Evolutionary conservation across 1,140 invertebrate species (phyloP).

Genomic region (Megalonaias nervosa): DNA sequence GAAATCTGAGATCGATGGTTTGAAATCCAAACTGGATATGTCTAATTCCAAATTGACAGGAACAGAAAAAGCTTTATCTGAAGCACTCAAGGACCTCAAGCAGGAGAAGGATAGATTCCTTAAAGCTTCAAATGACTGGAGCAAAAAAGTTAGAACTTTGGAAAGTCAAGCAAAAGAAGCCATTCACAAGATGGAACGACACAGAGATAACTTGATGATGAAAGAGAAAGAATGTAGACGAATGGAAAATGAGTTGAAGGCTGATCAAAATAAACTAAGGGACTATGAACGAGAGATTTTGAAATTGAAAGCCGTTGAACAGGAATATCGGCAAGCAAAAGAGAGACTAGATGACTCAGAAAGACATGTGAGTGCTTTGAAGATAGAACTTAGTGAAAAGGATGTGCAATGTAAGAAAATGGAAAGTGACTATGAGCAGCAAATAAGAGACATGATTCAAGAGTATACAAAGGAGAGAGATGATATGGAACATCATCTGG

Average conservation of each 20-base stretch:
- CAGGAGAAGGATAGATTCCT: slow-evolving; percentile 63
- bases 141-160: slow-evolving; percentile 55
- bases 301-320: slow-evolving; percentile 60
- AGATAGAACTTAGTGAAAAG: slow-evolving; percentile 55
- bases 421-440: slow-evolving; percentile 52
- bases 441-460: slow-evolving; percentile 57
- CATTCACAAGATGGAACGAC: slow-evolving; percentile 54
- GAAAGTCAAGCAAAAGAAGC: slow-evolving; percentile 59
- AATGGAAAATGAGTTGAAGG: slow-evolving; percentile 57
- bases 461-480: slow-evolving; percentile 61
- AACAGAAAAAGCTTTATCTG: slow-evolving; percentile 64
- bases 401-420: slow-evolving; percentile 55
- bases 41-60: slow-evolving; percentile 62
- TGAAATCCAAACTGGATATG: slow-evolving; percentile 66
- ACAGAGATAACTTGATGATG: slow-evolving; percentile 45
- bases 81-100: slow-evolving; percentile 62
- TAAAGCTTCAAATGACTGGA: slow-evolving; percentile 63
- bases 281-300: slow-evolving; percentile 62
- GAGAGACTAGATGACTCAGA: slow-evolving; percentile 59
- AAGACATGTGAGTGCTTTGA: slow-evolving; percentile 44
- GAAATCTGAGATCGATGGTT: slow-evolving; percentile 58
- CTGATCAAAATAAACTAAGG: slow-evolving; percentile 49
- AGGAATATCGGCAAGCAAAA: slow-evolving; percentile 60
- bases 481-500: slow-evolving; percentile 61
- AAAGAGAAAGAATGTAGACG: slow-evolving; percentile 62